Conservation (phyloP, 2,888 invertebrate genomes). For the Patella caerulea region DNA sequence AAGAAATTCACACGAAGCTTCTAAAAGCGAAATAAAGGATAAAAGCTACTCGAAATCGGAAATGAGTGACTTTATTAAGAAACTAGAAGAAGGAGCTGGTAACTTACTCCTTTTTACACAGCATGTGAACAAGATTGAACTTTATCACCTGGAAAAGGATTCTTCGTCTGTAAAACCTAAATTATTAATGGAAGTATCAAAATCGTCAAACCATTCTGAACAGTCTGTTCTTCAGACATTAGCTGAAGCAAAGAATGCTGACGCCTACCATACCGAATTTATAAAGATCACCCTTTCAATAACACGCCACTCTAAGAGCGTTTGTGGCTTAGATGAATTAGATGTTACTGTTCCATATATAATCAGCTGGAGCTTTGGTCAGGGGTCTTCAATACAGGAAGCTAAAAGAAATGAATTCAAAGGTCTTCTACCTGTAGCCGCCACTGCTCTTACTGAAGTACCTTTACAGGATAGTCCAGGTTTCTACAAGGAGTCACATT, state of each 20-base stretch:
- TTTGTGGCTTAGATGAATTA: too few species aligned
- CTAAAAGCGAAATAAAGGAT: conserved; percentile 57
- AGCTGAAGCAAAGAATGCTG: too few species aligned
- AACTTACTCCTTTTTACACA: conserved; percentile 66
- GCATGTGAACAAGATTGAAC: conserved; percentile 54
- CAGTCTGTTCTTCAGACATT: too few species aligned
- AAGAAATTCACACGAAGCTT: conserved; percentile 56
- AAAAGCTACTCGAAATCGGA: conserved; percentile 53
- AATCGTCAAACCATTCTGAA: conserved; percentile 21
- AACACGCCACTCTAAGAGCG: too few species aligned
- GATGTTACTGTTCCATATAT: conserved; percentile 30
- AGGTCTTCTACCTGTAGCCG: conserved; percentile 49
- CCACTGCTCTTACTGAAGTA: conserved; percentile 46
- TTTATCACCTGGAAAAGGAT: conserved; percentile 50
- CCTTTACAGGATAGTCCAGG: conserved; percentile 37
- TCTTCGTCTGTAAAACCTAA: conserved; percentile 44
- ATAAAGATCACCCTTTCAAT: too few species aligned
- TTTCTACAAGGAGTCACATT: conserved; percentile 43
- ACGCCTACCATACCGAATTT: too few species aligned
- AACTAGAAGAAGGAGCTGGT: conserved; percentile 54
- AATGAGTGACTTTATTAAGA: conserved; percentile 50
- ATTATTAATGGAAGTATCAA: conserved; percentile 17
- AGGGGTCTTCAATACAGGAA: conserved; percentile 16
- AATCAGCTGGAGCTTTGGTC: conserved; percentile 42
- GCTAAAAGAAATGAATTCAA: conserved; percentile 15